Base-by-base conservation (phyloP, 2,888 invertebrate genomes). In the Andrena minutula region DNA sequence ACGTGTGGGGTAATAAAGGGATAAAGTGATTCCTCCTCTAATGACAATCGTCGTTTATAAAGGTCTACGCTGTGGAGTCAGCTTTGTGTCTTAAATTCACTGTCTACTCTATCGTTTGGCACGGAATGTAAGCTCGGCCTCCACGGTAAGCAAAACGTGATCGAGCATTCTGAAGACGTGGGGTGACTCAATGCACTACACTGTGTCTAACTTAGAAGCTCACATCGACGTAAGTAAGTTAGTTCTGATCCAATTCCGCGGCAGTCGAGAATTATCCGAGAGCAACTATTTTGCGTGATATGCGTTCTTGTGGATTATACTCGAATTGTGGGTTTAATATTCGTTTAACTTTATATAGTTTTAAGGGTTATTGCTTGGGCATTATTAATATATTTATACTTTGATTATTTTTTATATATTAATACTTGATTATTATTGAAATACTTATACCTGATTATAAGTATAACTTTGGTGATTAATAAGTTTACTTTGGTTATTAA, bases 61-160 rank as follows among this genome's bases (percentile, higher is more conserved):
- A 26, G 12, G 56, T 10, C 10, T 56, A 56, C 23, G 10, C 10
- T 20, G 4, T 26, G 0, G 0, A 26, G 4, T 26, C 23, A 26
- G 56, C 56, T 56, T 56, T 56, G 56, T 10, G 56, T 7, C 26
- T 16, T 41, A 16, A 41, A 41, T 41, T 41, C 41, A 1, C 16
- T 41, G 41, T 4, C 41, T 41, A 41, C 4, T 41, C 41, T 41
- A 41, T 16, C 41, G 41, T 41, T 41, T 41, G 41, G 41, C 16
- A 41, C 23, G 56, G 56, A 26, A 56, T 56, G 56, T 26, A 26
- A 56, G 23, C 56, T 56, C 23, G n/a, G 61, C 61, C 30, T 8
- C 32, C 20, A 10, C 20, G 32, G 12, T 32, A 61, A 61, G 61
- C 61, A 61, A 61, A 30, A 61, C 61, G 61, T 32, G 28, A 32